Percentiles rank a stretch among this genome's conserved stretches.
phyloP scores from a whole-genome alignment of 2,113 vertebrate genomes.

The Poeciliopsis turrubarensis region DNA sequence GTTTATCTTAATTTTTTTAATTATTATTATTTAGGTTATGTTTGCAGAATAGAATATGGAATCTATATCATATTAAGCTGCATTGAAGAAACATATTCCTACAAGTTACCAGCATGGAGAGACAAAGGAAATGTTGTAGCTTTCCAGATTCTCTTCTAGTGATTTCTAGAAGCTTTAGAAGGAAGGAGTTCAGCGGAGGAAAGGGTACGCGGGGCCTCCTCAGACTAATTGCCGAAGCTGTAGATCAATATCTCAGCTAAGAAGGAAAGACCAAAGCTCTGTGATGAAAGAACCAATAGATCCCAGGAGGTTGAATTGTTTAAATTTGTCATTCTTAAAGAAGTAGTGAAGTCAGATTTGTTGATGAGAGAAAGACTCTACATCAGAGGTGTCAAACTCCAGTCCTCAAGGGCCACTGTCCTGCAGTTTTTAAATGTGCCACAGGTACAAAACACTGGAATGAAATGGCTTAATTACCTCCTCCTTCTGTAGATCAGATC shows the following conservation, averaged over 20 bases:
- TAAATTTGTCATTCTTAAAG: slow-evolving; percentile 51
- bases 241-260: slow-evolving; percentile 67
- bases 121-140: slow-evolving; percentile 43
- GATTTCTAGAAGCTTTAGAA: slow-evolving; percentile 49
- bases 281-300: slow-evolving; percentile 50
- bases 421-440: no score
- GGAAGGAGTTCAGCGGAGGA: slow-evolving; percentile 39
- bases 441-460: no score
- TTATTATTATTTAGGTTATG: no score
- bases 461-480: no score
- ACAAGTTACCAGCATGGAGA: slow-evolving; percentile 46
- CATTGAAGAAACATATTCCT: not conserved
- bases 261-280: slow-evolving; percentile 54
- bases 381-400: no score
- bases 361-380: not conserved
- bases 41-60: not conserved
- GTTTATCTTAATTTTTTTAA: not conserved
- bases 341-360: slow-evolving; percentile 23
- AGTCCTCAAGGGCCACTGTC: no score
- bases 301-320: slow-evolving; percentile 48
- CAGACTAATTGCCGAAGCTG: slow-evolving; percentile 72
- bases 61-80: slow-evolving; percentile 23
- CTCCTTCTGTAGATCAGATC: no score
- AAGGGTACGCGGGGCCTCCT: slow-evolving; percentile 34
- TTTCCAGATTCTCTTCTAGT: slow-evolving; percentile 43